phyloP scores from a whole-genome alignment of 2,797 vertebrate species.

The Antrozous pallidus region DNA sequence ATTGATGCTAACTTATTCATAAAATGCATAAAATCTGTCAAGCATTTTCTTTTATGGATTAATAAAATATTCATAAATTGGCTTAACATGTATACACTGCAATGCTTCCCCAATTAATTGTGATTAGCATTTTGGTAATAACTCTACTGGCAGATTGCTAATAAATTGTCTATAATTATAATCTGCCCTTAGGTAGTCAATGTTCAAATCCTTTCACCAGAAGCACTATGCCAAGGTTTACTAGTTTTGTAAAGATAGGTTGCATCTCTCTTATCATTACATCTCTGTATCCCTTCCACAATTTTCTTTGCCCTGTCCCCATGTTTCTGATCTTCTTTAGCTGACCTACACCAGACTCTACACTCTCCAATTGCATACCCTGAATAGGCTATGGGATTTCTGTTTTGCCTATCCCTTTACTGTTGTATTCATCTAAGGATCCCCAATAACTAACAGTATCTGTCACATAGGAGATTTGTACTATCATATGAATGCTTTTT shows the following conservation, averaged over 20 bases:
- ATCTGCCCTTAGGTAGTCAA: background rate
- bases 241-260: background rate
- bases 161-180: conserved; percentile 7
- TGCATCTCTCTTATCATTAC: background rate
- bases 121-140: background rate
- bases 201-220: background rate
- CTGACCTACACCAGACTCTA: background rate
- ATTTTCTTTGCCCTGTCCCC: background rate
- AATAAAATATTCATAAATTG: background rate
- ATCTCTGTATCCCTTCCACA: background rate
- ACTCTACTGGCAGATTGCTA: background rate
- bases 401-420: background rate
- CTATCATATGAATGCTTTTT: background rate
- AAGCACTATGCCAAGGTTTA: background rate
- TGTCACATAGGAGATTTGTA: background rate
- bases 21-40: background rate
- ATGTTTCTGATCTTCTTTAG: background rate
- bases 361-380: background rate
- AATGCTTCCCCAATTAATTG: background rate
- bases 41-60: background rate
- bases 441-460: background rate
- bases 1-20: background rate
- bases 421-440: background rate
- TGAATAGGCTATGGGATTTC: background rate
- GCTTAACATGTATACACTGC: background rate